Evolutionary conservation across 2,113 vertebrate species (phyloP).

Genomic region (Gobio gobio): DNA sequence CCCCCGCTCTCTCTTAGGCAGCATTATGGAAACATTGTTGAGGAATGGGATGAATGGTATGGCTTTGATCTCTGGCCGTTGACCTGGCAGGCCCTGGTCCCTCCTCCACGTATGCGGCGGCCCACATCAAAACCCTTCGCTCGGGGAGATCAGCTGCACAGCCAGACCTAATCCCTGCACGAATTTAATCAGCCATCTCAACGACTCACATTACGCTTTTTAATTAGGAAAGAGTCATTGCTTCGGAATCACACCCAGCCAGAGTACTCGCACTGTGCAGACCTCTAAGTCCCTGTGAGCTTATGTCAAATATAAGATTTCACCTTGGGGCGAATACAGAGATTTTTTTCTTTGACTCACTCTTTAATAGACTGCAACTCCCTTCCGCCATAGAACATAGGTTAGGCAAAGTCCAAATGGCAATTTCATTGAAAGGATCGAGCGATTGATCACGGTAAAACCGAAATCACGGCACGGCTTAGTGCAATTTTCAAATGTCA

Average conservation of each 20-base stretch:
- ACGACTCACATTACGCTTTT: constrained; percentile 48
- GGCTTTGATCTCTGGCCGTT: constrained; percentile 53
- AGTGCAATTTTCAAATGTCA: too few relatives aligned
- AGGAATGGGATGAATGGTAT: constrained; percentile 47
- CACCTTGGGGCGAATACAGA: constrained; percentile 7
- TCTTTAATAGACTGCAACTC: constrained; percentile 18
- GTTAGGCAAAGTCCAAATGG: not conserved
- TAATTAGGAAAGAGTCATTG: constrained; percentile 47
- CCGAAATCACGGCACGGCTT: too few relatives aligned
- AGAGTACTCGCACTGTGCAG: not conserved
- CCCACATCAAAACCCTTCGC: constrained; percentile 33
- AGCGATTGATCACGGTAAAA: too few relatives aligned
- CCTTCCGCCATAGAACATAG: not conserved
- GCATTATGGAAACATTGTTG: constrained; percentile 34
- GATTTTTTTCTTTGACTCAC: constrained; percentile 4
- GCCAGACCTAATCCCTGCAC: constrained; percentile 45
- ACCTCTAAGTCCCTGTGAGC: constrained; percentile 19
- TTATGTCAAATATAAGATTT: constrained; percentile 31
- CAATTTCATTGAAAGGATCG: too few relatives aligned
- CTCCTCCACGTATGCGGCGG: constrained; percentile 22
- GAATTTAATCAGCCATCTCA: constrained; percentile 48
- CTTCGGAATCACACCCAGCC: constrained; percentile 32
- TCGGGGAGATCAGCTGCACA: constrained; percentile 29
- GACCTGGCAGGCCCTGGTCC: constrained; percentile 49
- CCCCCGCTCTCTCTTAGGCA: not conserved